Conservation (phyloP, 1,140 invertebrate genomes). For the Diorhabda carinulata region DNA sequence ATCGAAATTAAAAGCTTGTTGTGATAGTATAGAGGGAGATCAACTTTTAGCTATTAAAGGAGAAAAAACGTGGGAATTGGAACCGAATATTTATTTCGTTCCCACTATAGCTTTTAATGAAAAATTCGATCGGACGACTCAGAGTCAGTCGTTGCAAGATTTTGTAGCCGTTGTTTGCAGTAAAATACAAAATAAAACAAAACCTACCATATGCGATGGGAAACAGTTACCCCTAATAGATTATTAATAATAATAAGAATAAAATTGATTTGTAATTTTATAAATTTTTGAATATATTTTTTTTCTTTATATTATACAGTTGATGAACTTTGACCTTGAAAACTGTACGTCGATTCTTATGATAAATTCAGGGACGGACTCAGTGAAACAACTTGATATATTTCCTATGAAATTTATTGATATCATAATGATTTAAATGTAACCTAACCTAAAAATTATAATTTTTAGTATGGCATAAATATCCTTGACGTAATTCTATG, state of each 20-base stretch:
- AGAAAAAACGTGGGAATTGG: conserved; percentile 52
- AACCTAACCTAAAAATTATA: no score
- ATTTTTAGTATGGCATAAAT: no score
- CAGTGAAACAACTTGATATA: no score
- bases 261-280: no score
- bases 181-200: conserved; percentile 24
- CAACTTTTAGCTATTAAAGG: conserved; percentile 55
- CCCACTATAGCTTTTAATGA: conserved; percentile 56
- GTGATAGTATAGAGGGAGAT: conserved; percentile 44
- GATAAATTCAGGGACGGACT: no score
- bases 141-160: conserved; percentile 29
- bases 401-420: no score
- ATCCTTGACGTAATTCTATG: no score
- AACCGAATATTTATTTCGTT: conserved; percentile 55
- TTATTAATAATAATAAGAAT: background rate
- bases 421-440: no score
- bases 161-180: conserved; percentile 29
- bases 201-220: conserved; percentile 23
- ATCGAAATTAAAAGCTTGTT: conserved; percentile 21
- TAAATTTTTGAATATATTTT: no score
- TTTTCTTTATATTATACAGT: no score
- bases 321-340: no score
- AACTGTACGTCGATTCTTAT: no score
- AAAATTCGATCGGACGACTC: conserved; percentile 20
- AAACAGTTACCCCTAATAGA: background rate